These are phyloP conservation scores for Thinocorus orbignyianus DNA, from an alignment of 2,113 vertebrate species.

Conservation along the genomic window DNA sequence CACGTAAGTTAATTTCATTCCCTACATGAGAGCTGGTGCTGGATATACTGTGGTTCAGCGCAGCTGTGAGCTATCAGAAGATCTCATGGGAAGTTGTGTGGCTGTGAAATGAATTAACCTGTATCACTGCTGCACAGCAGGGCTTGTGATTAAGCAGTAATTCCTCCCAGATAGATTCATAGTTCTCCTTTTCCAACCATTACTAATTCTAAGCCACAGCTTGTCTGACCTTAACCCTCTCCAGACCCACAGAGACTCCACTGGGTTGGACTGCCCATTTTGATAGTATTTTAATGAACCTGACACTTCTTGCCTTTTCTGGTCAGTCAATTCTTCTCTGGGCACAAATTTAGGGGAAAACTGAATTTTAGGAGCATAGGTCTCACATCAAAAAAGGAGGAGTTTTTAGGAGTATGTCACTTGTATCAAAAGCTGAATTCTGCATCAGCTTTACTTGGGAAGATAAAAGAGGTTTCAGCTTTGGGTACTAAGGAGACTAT, in stretches of 20 bases:
- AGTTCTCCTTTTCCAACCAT: slow-evolving; percentile 1
- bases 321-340: background rate
- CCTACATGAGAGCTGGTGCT: background rate
- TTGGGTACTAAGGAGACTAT: slow-evolving; percentile 56
- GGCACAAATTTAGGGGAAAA: background rate
- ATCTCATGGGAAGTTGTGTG: slow-evolving; percentile 24
- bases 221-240: slow-evolving; percentile 6
- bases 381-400: slow-evolving; percentile 18
- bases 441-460: slow-evolving; percentile 44
- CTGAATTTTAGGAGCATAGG: background rate
- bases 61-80: slow-evolving; percentile 30
- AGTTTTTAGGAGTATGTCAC: background rate
- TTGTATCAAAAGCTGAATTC: slow-evolving; percentile 58
- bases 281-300: background rate
- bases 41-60: background rate
- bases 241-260: background rate
- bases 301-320: background rate
- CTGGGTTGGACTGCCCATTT: background rate
- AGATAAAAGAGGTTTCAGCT: slow-evolving; percentile 62
- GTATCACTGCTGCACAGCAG: slow-evolving; percentile 30
- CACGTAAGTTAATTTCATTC: slow-evolving; percentile 17
- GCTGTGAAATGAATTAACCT: slow-evolving; percentile 71
- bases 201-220: background rate
- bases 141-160: slow-evolving; percentile 67
- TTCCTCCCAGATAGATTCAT: slow-evolving; percentile 35